Base-by-base conservation (phyloP, 2,888 invertebrate species). In the Darwinula stevensoni region DNA sequence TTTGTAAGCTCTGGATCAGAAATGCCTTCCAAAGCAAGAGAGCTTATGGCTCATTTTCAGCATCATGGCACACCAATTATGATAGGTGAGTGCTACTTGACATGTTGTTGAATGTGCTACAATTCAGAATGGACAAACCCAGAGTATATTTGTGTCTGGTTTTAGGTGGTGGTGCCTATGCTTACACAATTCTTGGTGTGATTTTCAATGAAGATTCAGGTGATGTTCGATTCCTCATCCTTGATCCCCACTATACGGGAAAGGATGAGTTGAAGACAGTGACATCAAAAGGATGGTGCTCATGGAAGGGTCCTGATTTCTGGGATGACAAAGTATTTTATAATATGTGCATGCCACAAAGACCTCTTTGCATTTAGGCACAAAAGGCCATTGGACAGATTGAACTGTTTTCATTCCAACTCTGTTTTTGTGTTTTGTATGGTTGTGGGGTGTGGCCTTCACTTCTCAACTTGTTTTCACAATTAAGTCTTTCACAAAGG, bases 231-330 rank as follows among this genome's bases (percentile, higher is more conserved):
- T 97, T 82, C 53, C 62, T 99, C n/a, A 76, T 99, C 42, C 57
- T 99, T 26, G 97, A 99, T 58, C 97, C 97, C 0, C 97, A 99
- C 54, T 99, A 84, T 51, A 86, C 80, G 0, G 94, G 41, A 2
- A 29, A 33, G 18, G 32, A 32, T 17, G 29, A 39, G 22, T 17
- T 38, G 3, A 3, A 18, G 5, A 30, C 58, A 0, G 65, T 78
- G 31, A 56, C 67, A 39, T 61, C 56, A 36, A 75, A 86, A 59
- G 88, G 91, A 4, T 88, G 88, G 82, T 91, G 94, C 49, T 80
- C 75, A 1, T 99, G 97, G 97, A 97, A 97, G 51, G 67, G 65
- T 16, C 57, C 67, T 3, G 69, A 74, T 37, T 99, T 99, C 53
- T 99, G 97, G 94, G 71, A 75, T 45, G 73, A 76, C 51, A 70